A percentile compares a stretch with the other conserved stretches of the same genome.
These are phyloP conservation scores for Andrena marginata DNA, from an alignment of 2,888 invertebrate genomes.

Conservation along the genomic window DNA sequence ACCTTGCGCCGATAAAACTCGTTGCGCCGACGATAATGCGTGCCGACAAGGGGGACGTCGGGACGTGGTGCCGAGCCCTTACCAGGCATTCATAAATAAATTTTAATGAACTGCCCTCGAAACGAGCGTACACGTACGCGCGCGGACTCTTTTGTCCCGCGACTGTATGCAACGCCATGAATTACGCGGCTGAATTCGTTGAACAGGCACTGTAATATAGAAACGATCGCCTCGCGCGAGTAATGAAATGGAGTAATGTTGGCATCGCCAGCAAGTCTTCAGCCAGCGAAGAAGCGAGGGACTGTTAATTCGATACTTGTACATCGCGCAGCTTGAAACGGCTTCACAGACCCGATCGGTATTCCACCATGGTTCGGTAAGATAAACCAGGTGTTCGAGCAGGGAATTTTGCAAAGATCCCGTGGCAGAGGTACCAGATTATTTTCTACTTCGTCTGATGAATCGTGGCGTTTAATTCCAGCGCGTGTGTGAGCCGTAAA, in stretches of 20 bases:
- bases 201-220: not conserved
- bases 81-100: conserved; percentile 82
- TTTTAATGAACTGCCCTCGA: conserved; percentile 79
- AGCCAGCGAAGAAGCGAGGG: not conserved
- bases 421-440: conserved; percentile 44
- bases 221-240: not conserved
- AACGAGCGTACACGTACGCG: conserved; percentile 49
- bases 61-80: conserved; percentile 79
- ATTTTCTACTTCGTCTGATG: conserved; percentile 63
- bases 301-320: too few relatives aligned
- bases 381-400: conserved; percentile 31
- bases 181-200: not conserved
- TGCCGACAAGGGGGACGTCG: conserved; percentile 50
- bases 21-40: conserved; percentile 61
- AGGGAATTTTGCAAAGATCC: conserved; percentile 54
- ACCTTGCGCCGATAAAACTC: conserved; percentile 73
- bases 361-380: not conserved
- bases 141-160: conserved; percentile 37
- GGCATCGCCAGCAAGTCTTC: not conserved
- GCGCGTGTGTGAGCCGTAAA: conserved; percentile 69
- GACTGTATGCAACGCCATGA: conserved; percentile 31
- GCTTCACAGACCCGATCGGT: not conserved
- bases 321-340: not conserved
- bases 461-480: conserved; percentile 67
- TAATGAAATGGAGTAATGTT: conserved; percentile 7